Evolutionary conservation across 2,888 invertebrate species (phyloP).

Genomic region (Oscheius sp.): DNA sequence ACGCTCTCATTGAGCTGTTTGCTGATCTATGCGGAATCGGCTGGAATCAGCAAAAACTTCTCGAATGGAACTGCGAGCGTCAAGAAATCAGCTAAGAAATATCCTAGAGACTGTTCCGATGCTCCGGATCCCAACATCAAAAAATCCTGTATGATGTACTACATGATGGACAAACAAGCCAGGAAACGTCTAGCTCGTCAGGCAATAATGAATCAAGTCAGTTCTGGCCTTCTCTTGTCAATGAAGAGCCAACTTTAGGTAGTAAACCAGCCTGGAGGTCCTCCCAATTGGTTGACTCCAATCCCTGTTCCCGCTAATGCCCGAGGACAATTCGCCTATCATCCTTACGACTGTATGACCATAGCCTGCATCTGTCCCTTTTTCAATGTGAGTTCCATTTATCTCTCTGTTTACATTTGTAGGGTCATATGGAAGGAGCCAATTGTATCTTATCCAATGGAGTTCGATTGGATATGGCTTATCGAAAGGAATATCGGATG

Average conservation of each 20-base stretch:
- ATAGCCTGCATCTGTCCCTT: slow-evolving; percentile 68
- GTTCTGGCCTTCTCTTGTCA: not conserved
- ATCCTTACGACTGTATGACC: slow-evolving; percentile 70
- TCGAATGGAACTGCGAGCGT: not conserved
- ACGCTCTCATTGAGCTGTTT: slow-evolving; percentile 17
- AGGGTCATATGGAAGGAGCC: slow-evolving; percentile 60
- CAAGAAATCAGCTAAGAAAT: slow-evolving; percentile 27
- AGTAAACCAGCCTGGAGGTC: slow-evolving; percentile 36
- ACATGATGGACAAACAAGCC: slow-evolving; percentile 48
- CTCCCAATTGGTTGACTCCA: slow-evolving; percentile 68
- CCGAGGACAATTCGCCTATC: slow-evolving; percentile 67
- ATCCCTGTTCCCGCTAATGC: slow-evolving; percentile 65
- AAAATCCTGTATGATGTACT: slow-evolving; percentile 60
- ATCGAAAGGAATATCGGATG: slow-evolving; percentile 66
- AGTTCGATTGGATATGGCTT: slow-evolving; percentile 64
- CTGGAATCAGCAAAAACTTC: slow-evolving; percentile 1
- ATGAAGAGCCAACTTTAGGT: not conserved
- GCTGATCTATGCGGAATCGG: not conserved
- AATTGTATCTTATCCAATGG: slow-evolving; percentile 64
- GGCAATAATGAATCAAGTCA: slow-evolving; percentile 31
- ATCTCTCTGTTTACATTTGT: slow-evolving; percentile 32
- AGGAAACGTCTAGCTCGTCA: slow-evolving; percentile 50
- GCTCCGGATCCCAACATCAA: slow-evolving; percentile 62
- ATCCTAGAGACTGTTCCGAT: slow-evolving; percentile 65
- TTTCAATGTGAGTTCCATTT: slow-evolving; percentile 53